Evolutionary conservation across 1,140 invertebrate genomes (phyloP).

Genomic region (Drosophila lacertosa): DNA sequence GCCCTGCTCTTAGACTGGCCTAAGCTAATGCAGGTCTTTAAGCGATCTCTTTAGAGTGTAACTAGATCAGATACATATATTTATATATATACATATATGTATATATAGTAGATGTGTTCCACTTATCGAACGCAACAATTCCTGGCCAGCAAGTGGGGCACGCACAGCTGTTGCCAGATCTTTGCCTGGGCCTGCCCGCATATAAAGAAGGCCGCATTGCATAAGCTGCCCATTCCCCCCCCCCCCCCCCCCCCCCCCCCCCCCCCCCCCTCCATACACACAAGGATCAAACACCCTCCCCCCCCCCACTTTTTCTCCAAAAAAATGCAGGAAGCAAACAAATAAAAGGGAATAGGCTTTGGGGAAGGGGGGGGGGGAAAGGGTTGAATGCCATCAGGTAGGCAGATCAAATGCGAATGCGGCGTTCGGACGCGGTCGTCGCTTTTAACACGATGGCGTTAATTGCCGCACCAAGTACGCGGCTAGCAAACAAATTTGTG

Average conservation of each 20-base stretch:
- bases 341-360: no score
- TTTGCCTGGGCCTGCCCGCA: slow-evolving; percentile 18
- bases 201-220: slow-evolving; percentile 36
- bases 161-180: slow-evolving; percentile 5
- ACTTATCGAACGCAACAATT: slow-evolving; percentile 1
- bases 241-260: slow-evolving; percentile 69
- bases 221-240: slow-evolving; percentile 7
- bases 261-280: slow-evolving; percentile 58
- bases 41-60: no score
- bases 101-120: neutral
- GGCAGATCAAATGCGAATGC: slow-evolving; percentile 13
- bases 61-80: no score
- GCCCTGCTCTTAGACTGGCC: no score
- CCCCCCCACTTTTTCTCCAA: slow-evolving; percentile 62
- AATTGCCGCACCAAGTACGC: slow-evolving; percentile 74
- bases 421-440: slow-evolving; percentile 42
- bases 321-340: slow-evolving; percentile 23
- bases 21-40: no score
- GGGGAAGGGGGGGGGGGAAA: neutral
- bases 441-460: slow-evolving; percentile 70
- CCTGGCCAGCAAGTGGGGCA: slow-evolving; percentile 5
- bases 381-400: neutral
- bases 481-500: slow-evolving; percentile 53
- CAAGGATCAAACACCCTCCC: slow-evolving; percentile 78
- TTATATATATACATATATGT: no score